Evolutionary conservation across 2,888 invertebrate species (phyloP), one percentile per base, ranked within the genome.

Genomic region (Erebia epiphron): DNA sequence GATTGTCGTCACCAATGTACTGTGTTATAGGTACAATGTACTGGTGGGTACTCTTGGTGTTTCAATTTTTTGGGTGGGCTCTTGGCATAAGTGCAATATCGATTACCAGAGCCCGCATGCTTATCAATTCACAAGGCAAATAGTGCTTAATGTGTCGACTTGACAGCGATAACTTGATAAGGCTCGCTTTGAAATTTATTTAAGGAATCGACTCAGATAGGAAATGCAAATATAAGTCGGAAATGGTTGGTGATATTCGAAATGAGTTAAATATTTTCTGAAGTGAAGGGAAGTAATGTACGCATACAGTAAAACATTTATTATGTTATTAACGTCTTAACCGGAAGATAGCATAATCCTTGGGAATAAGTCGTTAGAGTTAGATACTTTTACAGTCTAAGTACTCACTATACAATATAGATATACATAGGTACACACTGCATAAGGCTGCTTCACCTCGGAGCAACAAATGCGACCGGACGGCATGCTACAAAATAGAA

Each of bases 41-140:
- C 35, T 35, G 7, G 35, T 35, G 35, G 35, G 35, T 35, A 7
- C 35, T 35, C 5, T 35, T 35, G 35, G 35, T 35, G 35, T 35
- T 35, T 35, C 35, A 7, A 35, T 35, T 35, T 46, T 46, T 46
- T 46, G 13, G 11, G 46, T 46, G 46, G 13, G 46, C 60, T 61
- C 61, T 61, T 41, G 18, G 52, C 8, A 9, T 61, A 41, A 52
- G 21, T 70, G 65, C 14, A 68, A 69, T 82, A 82, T 83, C 80
- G 82, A 82, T 82, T 81, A 79, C 79, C 76, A 73, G 79, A 76
- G 78, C 82, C 82, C 82, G 82, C 82, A 80, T 82, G 79, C 79
- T 81, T 83, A 82, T 83, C 83, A 82, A 80, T 79, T 79, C 81
- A 80, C 78, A 81, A 79, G 81, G 82, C 80, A 83, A 83, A 84